These are phyloP conservation scores for Poeciliopsis gracilis DNA, from an alignment of 2,797 vertebrate genomes.

Conservation along the genomic window DNA sequence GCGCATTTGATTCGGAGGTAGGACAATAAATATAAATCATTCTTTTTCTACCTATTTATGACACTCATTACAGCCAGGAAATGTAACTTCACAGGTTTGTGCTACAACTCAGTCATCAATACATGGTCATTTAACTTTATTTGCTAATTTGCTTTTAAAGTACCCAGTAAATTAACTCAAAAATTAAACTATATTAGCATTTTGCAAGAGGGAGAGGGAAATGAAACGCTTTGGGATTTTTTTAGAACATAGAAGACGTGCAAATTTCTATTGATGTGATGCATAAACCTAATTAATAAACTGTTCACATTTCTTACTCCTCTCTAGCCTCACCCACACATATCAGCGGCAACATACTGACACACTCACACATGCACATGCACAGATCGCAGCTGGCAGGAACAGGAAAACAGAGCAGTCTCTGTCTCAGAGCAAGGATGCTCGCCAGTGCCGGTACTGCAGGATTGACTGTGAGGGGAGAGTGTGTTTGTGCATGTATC, in stretches of 20 bases:
- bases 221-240: neutral
- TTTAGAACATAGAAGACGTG: neutral
- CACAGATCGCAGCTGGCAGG: conserved; percentile 71
- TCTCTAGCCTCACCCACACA: conserved; percentile 36
- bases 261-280: conserved; percentile 10
- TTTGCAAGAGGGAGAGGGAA: conserved; percentile 1
- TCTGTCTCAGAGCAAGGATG: conserved; percentile 65
- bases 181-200: neutral
- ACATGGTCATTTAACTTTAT: neutral
- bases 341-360: conserved; percentile 27
- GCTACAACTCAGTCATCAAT: neutral
- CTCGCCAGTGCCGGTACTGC: conserved; percentile 57
- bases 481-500: conserved; percentile 43
- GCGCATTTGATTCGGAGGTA: neutral
- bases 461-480: conserved; percentile 56
- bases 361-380: conserved; percentile 38
- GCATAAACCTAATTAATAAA: conserved; percentile 40
- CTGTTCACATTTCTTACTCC: conserved; percentile 26
- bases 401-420: conserved; percentile 67
- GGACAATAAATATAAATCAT: conserved; percentile 9
- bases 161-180: neutral
- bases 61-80: conserved; percentile 30
- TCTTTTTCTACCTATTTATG: conserved; percentile 14
- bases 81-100: conserved; percentile 1
- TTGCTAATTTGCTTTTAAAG: neutral